These are phyloP conservation scores for Phalacrocorax pelagicus DNA, from an alignment of 2,113 vertebrate species.

Conservation along the genomic window DNA sequence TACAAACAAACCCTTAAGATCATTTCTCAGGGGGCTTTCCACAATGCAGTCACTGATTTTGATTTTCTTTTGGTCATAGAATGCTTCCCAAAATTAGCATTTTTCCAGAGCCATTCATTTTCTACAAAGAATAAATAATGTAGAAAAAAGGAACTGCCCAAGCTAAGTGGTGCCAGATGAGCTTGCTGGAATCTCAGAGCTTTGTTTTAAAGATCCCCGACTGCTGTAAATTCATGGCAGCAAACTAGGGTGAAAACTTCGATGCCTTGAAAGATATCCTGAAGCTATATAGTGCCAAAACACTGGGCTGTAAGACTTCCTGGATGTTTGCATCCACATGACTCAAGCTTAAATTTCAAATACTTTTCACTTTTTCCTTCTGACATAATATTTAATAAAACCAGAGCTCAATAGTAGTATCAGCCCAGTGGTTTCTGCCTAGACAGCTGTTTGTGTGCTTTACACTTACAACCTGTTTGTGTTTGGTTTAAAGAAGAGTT, in stretches of 20 bases:
- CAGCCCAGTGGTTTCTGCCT: background rate
- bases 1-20: conserved; percentile 22
- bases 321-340: conserved; percentile 5
- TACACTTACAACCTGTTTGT: background rate
- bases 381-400: conserved; percentile 58
- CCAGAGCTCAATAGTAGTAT: background rate
- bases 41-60: conserved; percentile 19
- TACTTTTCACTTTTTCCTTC: conserved; percentile 56
- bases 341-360: conserved; percentile 60
- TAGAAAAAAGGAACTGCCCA: conserved; percentile 7
- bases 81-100: conserved; percentile 55
- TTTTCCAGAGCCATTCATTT: conserved; percentile 64
- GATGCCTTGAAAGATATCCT: conserved; percentile 25
- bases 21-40: conserved; percentile 6
- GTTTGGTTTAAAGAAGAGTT: background rate
- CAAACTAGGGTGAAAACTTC: conserved; percentile 20
- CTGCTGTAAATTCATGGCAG: conserved; percentile 46
- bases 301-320: conserved; percentile 21
- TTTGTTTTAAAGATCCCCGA: conserved; percentile 60
- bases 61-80: conserved; percentile 52
- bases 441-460: conserved; percentile 25
- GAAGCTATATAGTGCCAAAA: conserved; percentile 17
- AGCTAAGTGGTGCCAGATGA: conserved; percentile 68
- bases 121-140: conserved; percentile 49
- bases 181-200: conserved; percentile 14